Evolutionary conservation across 2,797 vertebrate genomes (phyloP).

Genomic region (Cephalopachus bancanus): DNA sequence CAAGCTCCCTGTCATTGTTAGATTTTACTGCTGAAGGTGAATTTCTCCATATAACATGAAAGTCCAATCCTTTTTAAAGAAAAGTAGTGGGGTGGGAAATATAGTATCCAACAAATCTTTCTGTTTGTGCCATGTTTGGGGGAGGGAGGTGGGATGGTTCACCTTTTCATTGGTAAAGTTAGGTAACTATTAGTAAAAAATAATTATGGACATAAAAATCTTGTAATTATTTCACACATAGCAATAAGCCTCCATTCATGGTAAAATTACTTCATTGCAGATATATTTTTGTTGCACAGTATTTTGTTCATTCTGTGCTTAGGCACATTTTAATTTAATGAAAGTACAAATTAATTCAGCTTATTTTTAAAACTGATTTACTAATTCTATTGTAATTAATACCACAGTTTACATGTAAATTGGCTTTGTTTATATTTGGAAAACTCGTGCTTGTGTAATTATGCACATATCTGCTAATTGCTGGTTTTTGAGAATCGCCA

Average conservation of each 20-base stretch:
- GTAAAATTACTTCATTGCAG: neutral
- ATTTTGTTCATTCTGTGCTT: neutral
- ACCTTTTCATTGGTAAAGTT: constrained; percentile 4
- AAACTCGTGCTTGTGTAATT: neutral
- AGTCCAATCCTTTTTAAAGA: neutral
- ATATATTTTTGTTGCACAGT: neutral
- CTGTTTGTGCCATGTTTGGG: neutral
- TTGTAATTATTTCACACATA: neutral
- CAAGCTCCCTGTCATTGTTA: neutral
- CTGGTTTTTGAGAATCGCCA: neutral
- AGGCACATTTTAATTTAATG: neutral
- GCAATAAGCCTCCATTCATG: neutral
- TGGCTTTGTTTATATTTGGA: neutral
- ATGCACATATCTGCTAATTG: neutral
- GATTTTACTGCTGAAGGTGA: neutral
- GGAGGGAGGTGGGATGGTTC: neutral
- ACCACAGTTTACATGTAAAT: neutral
- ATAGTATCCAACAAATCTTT: neutral
- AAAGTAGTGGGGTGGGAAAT: neutral
- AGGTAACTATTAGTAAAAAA: neutral
- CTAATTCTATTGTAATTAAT: neutral
- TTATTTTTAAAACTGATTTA: constrained; percentile 2
- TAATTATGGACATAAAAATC: neutral
- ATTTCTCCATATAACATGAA: neutral
- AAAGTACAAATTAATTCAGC: neutral